Conservation (phyloP, 2,797 vertebrate genomes). For the Syngnathus acus region DNA sequence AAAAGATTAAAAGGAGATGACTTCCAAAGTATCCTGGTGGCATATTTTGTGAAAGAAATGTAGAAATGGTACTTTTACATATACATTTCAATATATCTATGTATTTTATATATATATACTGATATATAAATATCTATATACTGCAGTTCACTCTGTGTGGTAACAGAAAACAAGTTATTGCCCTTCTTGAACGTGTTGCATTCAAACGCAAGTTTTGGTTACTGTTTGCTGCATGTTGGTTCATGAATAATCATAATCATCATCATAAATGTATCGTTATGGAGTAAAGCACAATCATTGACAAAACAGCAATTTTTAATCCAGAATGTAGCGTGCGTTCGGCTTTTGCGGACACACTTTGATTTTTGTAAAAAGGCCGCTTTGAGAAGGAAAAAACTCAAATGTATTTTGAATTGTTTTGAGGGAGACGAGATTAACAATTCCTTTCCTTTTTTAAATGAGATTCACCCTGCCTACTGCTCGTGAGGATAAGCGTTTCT, state of each 20-base stretch:
- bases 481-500: too few relatives aligned
- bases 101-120: constrained; percentile 32
- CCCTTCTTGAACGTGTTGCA: constrained; percentile 70
- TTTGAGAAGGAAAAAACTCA: constrained; percentile 58
- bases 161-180: constrained; percentile 74
- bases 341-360: constrained; percentile 35
- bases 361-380: constrained; percentile 34
- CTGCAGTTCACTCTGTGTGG: constrained; percentile 53
- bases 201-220: constrained; percentile 50
- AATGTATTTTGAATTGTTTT: too few relatives aligned
- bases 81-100: constrained; percentile 41
- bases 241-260: constrained; percentile 20
- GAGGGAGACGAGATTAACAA: too few relatives aligned
- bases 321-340: constrained; percentile 39
- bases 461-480: too few relatives aligned
- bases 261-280: constrained; percentile 60
- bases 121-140: constrained; percentile 45
- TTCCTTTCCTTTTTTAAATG: too few relatives aligned
- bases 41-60: constrained; percentile 59
- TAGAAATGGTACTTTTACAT: constrained; percentile 65
- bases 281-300: constrained; percentile 10
- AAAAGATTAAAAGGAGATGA: neutral
- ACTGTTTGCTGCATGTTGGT: constrained; percentile 8
- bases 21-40: constrained; percentile 60
- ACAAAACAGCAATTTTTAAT: constrained; percentile 31